Base-by-base conservation (phyloP, 2,797 vertebrate genomes). In the Protosalanx chinensis region DNA sequence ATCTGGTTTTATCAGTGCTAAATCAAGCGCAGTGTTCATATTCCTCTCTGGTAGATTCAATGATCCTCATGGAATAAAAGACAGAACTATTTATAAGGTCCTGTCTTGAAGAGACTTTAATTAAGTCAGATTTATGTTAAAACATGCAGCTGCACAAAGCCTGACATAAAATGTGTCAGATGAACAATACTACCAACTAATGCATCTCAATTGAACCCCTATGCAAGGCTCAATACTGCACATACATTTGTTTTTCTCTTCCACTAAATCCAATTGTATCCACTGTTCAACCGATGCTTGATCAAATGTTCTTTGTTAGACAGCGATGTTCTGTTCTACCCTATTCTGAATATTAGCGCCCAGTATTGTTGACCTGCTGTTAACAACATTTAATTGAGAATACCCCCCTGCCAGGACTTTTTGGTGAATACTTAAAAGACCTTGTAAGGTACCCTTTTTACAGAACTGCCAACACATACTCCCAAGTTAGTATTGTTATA, bases 401-500 rank as follows among this genome's bases (percentile, higher is more conserved):
- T 46, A 46, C 6, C 10, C 10, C 12, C 41, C 1, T 41, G 37
- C 12, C 7, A 41, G 37, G 8, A 7, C 7, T 46, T 46, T 13
- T 46, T 46, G 41, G 41, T 46, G 41, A 46, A 46, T 46, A 46
- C 41, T 46, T 13, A 12, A 10, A 46, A 46, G 41, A 46, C 23
- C 23, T 27, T 27, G 23, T 27, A 27, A 27, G 23, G 23, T 46
- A 3, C 12, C 41, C 41, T 13, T 46, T 8, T 46, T 46, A 18
- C 32, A 63, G 61, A 33, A 33, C 61, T 33, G 61, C 60, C 15
- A 62, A 88, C 81, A 87, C 84, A 82, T 84, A 84, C 81, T 76
- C 75, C 58, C 12, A 46, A 13, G 41, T 46, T 46, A 10, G 13
- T 46, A 46, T 46, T 46, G 41, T 46, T 46, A 46, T 46, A 46